These are phyloP conservation scores for Calameuta idolon DNA, from an alignment of 2,888 invertebrate species.

Conservation along the genomic window DNA sequence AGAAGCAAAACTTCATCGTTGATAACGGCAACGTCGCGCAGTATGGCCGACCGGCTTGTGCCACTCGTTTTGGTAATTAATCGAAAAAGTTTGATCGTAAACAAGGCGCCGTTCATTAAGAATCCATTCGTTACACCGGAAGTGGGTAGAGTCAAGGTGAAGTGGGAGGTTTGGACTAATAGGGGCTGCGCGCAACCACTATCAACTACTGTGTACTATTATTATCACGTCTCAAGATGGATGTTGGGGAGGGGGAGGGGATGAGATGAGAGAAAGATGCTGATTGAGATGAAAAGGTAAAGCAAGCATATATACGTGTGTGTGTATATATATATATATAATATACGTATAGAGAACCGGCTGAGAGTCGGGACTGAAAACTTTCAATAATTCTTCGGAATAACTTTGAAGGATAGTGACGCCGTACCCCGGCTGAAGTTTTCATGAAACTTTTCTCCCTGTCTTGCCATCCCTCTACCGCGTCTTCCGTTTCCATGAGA, in stretches of 20 bases:
- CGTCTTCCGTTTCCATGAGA: conserved; percentile 5
- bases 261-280: no score
- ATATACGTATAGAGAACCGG: conserved; percentile 13
- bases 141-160: conserved; percentile 37
- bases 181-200: no score
- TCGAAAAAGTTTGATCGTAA: conserved; percentile 60
- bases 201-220: no score
- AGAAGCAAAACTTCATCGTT: conserved; percentile 40
- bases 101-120: conserved; percentile 59
- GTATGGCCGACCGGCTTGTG: conserved; percentile 14
- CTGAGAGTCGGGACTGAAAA: conserved; percentile 37
- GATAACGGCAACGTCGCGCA: conserved; percentile 29
- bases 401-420: conserved; percentile 47
- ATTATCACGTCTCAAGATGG: no score
- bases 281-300: not conserved
- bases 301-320: not conserved
- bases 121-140: conserved; percentile 58
- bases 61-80: conserved; percentile 50
- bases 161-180: conserved; percentile 8
- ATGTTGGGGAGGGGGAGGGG: no score
- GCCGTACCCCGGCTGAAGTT: conserved; percentile 19
- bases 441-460: conserved; percentile 7
- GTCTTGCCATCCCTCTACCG: conserved; percentile 11
- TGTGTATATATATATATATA: not conserved
- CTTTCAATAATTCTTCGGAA: conserved; percentile 59